Conservation (phyloP, 2,113 vertebrate genomes). For the Sorex fumeus region DNA sequence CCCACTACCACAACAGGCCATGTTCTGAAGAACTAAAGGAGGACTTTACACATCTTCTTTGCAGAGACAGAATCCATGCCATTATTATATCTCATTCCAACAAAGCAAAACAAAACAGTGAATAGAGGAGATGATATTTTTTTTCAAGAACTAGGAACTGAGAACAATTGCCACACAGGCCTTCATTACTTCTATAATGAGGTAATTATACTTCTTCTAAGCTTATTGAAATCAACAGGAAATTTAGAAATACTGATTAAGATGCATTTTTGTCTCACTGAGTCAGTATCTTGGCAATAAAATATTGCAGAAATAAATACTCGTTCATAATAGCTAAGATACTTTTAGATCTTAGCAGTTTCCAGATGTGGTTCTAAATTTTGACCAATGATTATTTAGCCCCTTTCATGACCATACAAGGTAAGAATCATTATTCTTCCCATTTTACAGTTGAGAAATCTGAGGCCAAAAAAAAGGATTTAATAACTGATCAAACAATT, state of each 20-base stretch:
- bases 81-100: not conserved
- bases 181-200: not conserved
- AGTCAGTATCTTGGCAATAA: constrained; percentile 18
- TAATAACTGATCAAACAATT: too few relatives aligned
- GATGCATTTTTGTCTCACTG: not conserved
- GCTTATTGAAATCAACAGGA: not conserved
- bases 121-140: not conserved
- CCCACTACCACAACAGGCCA: not conserved
- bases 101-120: not conserved
- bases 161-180: not conserved
- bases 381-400: not conserved
- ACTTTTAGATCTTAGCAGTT: not conserved
- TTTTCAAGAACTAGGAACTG: not conserved
- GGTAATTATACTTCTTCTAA: not conserved
- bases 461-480: not conserved
- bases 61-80: not conserved
- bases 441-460: constrained; percentile 22
- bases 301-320: constrained; percentile 35
- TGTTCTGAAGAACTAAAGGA: not conserved
- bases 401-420: not conserved
- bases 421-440: constrained; percentile 24
- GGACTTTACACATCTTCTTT: not conserved
- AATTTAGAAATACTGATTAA: constrained; percentile 35
- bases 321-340: not conserved
- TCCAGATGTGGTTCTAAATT: constrained; percentile 1